Conservation (phyloP, 2,888 invertebrate genomes). For the Eristalis arbustorum region DNA sequence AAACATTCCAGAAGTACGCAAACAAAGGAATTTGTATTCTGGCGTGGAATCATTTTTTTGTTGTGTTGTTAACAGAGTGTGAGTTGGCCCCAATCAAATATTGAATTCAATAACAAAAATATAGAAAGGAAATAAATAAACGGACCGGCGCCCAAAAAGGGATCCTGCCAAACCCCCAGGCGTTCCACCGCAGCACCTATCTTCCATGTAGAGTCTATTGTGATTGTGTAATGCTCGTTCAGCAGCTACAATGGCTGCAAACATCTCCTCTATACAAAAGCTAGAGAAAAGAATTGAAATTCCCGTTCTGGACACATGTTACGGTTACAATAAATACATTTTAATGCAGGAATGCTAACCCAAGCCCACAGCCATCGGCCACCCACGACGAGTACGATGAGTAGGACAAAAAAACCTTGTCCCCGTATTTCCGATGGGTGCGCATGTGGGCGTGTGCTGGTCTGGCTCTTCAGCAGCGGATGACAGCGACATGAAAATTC, state of each 20-base stretch:
- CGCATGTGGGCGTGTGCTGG: constrained; percentile 7
- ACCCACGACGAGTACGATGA: constrained; percentile 1
- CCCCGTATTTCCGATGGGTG: constrained; percentile 5
- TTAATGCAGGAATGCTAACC: constrained; percentile 44
- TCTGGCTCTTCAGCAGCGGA: constrained; percentile 10
- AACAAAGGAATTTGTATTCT: constrained; percentile 55
- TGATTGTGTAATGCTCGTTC: constrained; percentile 38
- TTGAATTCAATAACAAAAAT: constrained; percentile 54
- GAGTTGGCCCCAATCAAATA: constrained; percentile 65
- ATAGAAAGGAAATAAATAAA: constrained; percentile 22
- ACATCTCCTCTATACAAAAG: constrained; percentile 8
- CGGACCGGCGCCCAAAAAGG: constrained; percentile 15
- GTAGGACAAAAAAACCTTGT: constrained; percentile 42
- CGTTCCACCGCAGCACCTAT: background rate
- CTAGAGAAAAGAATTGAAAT: constrained; percentile 54
- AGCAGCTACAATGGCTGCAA: constrained; percentile 42
- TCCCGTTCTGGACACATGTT: constrained; percentile 61
- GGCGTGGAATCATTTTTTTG: constrained; percentile 30
- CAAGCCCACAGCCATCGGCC: constrained; percentile 27
- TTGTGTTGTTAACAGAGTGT: background rate
- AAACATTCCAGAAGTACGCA: constrained; percentile 51
- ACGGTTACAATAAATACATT: constrained; percentile 59
- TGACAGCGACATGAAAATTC: constrained; percentile 36
- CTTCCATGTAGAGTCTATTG: background rate
- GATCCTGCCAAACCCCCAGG: background rate